phyloP scores from a whole-genome alignment of 1,140 invertebrate species.

The Ptiloglossa arizonensis region DNA sequence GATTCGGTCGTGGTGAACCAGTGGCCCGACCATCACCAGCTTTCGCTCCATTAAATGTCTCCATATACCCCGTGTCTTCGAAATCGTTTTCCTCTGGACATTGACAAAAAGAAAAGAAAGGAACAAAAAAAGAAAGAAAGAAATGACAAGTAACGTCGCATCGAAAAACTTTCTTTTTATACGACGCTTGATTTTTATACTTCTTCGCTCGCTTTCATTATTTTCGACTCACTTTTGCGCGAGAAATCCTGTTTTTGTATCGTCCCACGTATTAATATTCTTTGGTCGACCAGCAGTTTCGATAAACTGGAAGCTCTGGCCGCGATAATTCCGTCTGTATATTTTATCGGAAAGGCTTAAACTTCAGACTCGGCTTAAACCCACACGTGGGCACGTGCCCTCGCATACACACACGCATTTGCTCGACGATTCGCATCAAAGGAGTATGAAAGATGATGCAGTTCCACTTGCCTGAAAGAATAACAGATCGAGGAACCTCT shows the following conservation, averaged over 20 bases:
- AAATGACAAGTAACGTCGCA: no score
- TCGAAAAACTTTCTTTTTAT: no score
- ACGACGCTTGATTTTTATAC: no score
- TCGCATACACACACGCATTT: background rate
- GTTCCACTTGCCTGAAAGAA: slow-evolving; percentile 14
- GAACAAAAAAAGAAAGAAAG: no score
- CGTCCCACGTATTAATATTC: background rate
- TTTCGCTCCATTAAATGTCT: no score
- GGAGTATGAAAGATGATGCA: slow-evolving; percentile 7
- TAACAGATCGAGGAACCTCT: slow-evolving; percentile 23
- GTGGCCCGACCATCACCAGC: no score
- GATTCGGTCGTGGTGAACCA: no score
- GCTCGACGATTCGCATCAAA: slow-evolving; percentile 12
- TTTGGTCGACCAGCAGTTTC: background rate
- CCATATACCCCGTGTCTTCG: no score
- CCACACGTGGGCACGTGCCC: background rate
- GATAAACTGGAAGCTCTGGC: slow-evolving; percentile 30
- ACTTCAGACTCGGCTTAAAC: slow-evolving; percentile 35
- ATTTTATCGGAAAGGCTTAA: slow-evolving; percentile 50
- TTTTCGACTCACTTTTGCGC: background rate
- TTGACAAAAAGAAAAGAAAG: no score
- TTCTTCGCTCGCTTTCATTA: no score
- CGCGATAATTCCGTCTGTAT: slow-evolving; percentile 41
- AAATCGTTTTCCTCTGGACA: no score
- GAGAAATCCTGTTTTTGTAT: background rate